A percentile compares a stretch with the other conserved stretches of the same genome.
phyloP scores from a whole-genome alignment of 2,888 invertebrate genomes.

The Pharmacophagus antenor region DNA sequence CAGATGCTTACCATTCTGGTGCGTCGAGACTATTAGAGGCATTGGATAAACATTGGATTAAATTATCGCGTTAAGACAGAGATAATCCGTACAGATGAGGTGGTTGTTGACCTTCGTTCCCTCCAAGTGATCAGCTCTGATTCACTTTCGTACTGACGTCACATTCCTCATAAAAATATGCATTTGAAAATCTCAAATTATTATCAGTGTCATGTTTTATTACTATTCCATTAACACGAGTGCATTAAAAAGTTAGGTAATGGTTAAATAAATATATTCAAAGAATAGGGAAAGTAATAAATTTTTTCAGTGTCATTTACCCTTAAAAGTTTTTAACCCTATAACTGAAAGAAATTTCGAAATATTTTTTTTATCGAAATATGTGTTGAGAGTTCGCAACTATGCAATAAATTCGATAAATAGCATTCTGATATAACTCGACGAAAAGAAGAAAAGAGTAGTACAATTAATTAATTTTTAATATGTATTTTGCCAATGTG shows the following conservation, averaged over 20 bases:
- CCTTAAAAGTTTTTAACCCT: neutral
- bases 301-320: no score
- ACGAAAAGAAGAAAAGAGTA: constrained; percentile 23
- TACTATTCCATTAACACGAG: neutral
- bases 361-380: constrained; percentile 1
- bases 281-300: no score
- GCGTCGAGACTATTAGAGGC: constrained; percentile 72
- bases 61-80: constrained; percentile 74
- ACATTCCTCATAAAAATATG: constrained; percentile 5
- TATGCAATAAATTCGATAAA: constrained; percentile 17
- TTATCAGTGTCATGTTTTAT: neutral
- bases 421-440: constrained; percentile 9
- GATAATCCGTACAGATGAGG: constrained; percentile 76
- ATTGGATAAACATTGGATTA: constrained; percentile 78
- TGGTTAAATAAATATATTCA: neutral
- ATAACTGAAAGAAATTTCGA: neutral
- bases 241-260: neutral
- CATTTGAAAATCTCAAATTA: neutral
- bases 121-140: constrained; percentile 38
- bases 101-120: constrained; percentile 75
- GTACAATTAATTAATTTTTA: constrained; percentile 24
- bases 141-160: constrained; percentile 32
- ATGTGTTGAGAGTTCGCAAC: constrained; percentile 1
- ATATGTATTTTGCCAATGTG: constrained; percentile 22
- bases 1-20: constrained; percentile 62